Percentiles rank a stretch among this genome's conserved stretches.
phyloP scores from a whole-genome alignment of 1,140 invertebrate genomes.

The Drosophila tsacasi region DNA sequence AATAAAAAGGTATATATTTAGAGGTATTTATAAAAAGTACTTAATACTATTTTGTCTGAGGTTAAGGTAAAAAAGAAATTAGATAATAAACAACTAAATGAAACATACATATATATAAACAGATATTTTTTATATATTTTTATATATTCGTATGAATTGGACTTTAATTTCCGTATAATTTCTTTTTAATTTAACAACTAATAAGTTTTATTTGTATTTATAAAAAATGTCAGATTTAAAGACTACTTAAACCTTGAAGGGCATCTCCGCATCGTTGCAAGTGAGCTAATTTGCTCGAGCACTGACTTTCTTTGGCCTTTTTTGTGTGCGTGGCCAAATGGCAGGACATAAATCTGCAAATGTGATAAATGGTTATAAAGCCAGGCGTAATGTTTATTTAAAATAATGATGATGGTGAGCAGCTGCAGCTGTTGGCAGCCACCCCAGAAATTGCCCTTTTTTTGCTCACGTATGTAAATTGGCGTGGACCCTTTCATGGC shows the following conservation, averaged over 20 bases:
- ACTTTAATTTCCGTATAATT: too few relatives aligned
- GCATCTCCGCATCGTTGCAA: constrained; percentile 23
- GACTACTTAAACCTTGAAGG: not conserved
- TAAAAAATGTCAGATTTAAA: not conserved
- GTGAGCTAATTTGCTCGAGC: constrained; percentile 29
- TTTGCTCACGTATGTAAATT: constrained; percentile 62
- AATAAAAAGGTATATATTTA: not conserved
- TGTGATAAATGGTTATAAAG: constrained; percentile 81
- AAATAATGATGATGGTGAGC: constrained; percentile 80
- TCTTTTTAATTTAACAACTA: too few relatives aligned
- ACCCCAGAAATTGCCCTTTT: constrained; percentile 6
- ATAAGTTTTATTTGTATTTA: not conserved
- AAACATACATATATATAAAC: too few relatives aligned
- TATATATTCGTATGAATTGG: too few relatives aligned
- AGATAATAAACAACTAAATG: too few relatives aligned
- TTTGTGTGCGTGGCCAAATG: constrained; percentile 36
- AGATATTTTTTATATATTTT: too few relatives aligned
- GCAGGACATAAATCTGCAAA: constrained; percentile 75
- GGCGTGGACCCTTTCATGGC: constrained; percentile 39
- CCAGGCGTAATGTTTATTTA: constrained; percentile 78
- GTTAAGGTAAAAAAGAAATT: too few relatives aligned
- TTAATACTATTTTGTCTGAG: too few relatives aligned
- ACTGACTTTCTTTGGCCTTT: constrained; percentile 27
- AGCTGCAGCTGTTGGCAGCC: constrained; percentile 30
- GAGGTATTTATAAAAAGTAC: too few relatives aligned